These are phyloP conservation scores for Oasisia sp. DNA, from an alignment of 2,888 invertebrate genomes.

Conservation along the genomic window DNA sequence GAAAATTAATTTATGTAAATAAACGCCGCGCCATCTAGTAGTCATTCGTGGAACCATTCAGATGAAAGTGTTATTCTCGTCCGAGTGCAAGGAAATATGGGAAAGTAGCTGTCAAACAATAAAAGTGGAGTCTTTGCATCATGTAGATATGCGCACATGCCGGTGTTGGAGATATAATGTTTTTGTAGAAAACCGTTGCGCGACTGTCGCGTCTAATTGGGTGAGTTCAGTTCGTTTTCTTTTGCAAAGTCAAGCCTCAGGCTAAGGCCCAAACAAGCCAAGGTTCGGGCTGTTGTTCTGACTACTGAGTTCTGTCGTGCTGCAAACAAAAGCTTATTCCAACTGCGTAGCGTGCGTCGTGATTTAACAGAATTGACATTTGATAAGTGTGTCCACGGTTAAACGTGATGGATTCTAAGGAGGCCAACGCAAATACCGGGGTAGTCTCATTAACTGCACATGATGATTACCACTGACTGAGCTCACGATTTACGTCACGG, in stretches of 20 bases:
- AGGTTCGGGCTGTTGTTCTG: background rate
- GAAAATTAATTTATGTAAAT: background rate
- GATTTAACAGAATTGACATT: background rate
- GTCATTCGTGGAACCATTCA: background rate
- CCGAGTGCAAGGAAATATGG: background rate
- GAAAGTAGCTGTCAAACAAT: background rate
- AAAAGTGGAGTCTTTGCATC: background rate
- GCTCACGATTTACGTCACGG: too few species aligned
- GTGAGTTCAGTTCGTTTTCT: background rate
- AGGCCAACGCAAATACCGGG: too few species aligned
- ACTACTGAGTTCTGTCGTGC: background rate
- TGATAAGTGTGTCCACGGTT: background rate
- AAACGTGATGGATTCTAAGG: background rate
- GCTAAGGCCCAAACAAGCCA: background rate
- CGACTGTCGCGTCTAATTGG: background rate
- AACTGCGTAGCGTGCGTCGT: background rate
- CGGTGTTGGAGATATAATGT: background rate
- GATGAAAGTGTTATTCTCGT: constrained; percentile 11
- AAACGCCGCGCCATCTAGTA: background rate
- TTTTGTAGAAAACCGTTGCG: background rate
- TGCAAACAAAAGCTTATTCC: background rate
- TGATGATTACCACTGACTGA: too few species aligned
- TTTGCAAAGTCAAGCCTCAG: background rate
- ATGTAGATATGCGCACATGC: background rate
- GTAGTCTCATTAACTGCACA: too few species aligned